A percentile compares a stretch with the other conserved stretches of the same genome.
Conservation (phyloP, 2,888 invertebrate genomes). For the Trissoscelio sp. region DNA sequence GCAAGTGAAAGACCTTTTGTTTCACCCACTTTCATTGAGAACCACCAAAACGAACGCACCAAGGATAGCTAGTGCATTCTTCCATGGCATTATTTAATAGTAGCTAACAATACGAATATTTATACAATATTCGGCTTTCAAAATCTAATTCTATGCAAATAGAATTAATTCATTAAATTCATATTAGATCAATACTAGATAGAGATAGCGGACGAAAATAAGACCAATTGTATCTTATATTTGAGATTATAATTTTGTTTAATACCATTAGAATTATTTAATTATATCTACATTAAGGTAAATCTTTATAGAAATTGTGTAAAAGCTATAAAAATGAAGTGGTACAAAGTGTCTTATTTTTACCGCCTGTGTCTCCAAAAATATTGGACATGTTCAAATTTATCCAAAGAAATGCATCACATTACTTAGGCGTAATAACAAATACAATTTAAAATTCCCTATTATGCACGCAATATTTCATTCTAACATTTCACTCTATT, state of each 20-base stretch:
- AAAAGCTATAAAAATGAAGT: background rate
- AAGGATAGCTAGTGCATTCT: slow-evolving; percentile 2
- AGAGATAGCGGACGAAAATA: slow-evolving; percentile 3
- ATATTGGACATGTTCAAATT: background rate
- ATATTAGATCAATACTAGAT: slow-evolving; percentile 10
- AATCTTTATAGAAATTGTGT: slow-evolving; percentile 12
- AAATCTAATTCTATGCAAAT: slow-evolving; percentile 19
- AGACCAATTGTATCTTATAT: background rate
- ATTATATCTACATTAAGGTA: slow-evolving; percentile 4
- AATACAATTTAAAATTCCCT: slow-evolving; percentile 10
- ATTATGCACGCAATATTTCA: slow-evolving; percentile 9
- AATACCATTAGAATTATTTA: background rate
- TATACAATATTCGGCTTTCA: background rate
- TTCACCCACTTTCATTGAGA: slow-evolving; percentile 22
- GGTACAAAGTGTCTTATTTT: slow-evolving; percentile 15
- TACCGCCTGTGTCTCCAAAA: background rate
- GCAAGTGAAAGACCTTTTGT: slow-evolving; percentile 42
- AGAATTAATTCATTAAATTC: slow-evolving; percentile 15
- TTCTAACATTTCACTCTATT: background rate
- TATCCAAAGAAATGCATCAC: background rate
- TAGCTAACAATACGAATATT: slow-evolving; percentile 23
- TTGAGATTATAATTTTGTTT: background rate
- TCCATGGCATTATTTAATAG: slow-evolving; percentile 15
- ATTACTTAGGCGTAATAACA: background rate
- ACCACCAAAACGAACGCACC: slow-evolving; percentile 12